Percentiles rank a stretch among this genome's conserved stretches.
phyloP scores from a whole-genome alignment of 1,140 invertebrate genomes.

The Melipona quadrifasciata region DNA sequence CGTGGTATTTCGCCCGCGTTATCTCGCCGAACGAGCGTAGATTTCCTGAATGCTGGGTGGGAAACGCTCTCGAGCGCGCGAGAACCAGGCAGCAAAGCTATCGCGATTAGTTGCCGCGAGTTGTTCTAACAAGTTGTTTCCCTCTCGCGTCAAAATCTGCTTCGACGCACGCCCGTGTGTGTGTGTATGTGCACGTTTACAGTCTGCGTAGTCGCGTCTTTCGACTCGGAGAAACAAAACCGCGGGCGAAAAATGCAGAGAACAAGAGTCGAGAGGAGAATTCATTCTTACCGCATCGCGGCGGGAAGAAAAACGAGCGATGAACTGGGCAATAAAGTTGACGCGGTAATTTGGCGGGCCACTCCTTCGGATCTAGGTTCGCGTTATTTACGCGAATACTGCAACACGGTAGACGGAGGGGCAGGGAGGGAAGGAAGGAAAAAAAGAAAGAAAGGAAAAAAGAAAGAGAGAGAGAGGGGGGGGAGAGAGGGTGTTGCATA shows the following conservation, averaged over 20 bases:
- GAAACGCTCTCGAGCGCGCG: too few species aligned
- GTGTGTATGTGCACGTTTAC: too few species aligned
- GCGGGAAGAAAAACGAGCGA: constrained; percentile 25
- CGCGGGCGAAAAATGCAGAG: too few species aligned
- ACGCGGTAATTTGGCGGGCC: constrained; percentile 62
- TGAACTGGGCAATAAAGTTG: constrained; percentile 51
- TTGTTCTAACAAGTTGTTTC: background rate
- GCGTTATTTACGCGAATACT: constrained; percentile 53
- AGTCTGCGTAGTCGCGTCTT: too few species aligned
- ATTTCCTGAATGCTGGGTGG: background rate
- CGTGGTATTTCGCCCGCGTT: background rate
- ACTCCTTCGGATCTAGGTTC: constrained; percentile 51
- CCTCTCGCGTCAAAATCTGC: too few species aligned
- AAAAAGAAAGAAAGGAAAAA: too few species aligned
- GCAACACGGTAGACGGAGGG: background rate
- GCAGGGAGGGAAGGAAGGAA: too few species aligned
- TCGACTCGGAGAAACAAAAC: too few species aligned
- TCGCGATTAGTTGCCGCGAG: background rate
- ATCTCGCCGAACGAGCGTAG: constrained; percentile 31
- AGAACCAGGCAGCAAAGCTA: constrained; percentile 1
- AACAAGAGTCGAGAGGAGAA: background rate
- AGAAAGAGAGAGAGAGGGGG: background rate
- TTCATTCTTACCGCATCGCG: constrained; percentile 12
- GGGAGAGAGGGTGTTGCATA: background rate
- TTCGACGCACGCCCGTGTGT: too few species aligned